Base-by-base conservation (phyloP, 1,140 invertebrate genomes). In the Aleiodes sp. region DNA sequence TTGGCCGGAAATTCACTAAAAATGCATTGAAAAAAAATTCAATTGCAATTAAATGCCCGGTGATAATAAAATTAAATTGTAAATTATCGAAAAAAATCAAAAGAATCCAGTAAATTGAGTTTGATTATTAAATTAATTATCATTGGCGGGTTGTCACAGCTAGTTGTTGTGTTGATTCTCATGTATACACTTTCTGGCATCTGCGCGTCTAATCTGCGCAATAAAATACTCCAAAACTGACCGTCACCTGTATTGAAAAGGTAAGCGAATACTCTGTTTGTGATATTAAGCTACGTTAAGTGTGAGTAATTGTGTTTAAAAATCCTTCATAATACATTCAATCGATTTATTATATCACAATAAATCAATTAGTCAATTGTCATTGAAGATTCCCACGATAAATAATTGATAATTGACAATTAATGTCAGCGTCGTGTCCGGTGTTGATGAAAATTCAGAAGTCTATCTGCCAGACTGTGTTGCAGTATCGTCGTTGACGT, bases 181-280 rank as follows among this genome's bases (percentile, higher is more conserved):
- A n/a, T 8, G 61, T 21, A 56, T 65, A 24, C 41, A 16, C 56
- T 62, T 19, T 60, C 65, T 31, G 52, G 46, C 71, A 66, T 46
- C 64, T 79, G 78, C 78, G 80, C 80, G 60, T 56, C 72, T 65
- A 65, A 68, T 39, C 64, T 84, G 81, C 81, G 83, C 81, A 76
- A 41, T 28, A 59, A 56, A 24, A 21, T 62, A 73, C 70, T 81
- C 81, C 79, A 70, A 81, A 82, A 81, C 77, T 79, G 74, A 76
- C 81, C 81, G 82, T 84, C 83, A 84, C 79, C 80, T 84, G 81
- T 82, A 81, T 83, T 80, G 78, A 81, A 81, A 80, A 80, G 76
- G 79, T 81, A 77, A 82, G 78, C 72, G 68, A 76, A 24, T 70
- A 71, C 70, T 61, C 70, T 73, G 67, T 73, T 56, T 71, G 28